These are phyloP conservation scores for Troilus luridus DNA, from an alignment of 2,888 invertebrate species.

Conservation along the genomic window DNA sequence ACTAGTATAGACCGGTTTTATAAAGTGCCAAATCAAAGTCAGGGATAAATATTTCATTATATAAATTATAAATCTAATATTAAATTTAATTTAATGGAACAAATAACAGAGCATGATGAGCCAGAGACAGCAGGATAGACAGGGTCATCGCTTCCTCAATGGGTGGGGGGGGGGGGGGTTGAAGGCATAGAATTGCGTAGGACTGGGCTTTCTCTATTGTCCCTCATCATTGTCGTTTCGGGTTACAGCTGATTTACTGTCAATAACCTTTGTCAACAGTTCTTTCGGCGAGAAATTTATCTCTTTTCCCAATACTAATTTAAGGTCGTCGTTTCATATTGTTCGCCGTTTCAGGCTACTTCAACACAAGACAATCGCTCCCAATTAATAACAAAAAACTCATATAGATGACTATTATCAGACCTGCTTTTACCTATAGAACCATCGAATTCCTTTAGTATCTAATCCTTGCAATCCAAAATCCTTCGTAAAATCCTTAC, in stretches of 20 bases:
- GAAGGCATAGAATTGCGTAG: not conserved
- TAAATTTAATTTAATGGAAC: not conserved
- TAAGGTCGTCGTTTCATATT: not conserved
- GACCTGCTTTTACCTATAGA: too few relatives aligned
- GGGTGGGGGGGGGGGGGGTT: not conserved
- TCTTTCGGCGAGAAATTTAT: not conserved
- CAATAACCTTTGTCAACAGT: not conserved
- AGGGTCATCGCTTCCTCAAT: constrained; percentile 25
- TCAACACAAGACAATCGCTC: too few relatives aligned
- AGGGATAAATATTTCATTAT: too few relatives aligned
- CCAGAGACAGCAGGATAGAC: not conserved
- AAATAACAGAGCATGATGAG: not conserved
- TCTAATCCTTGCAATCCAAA: too few relatives aligned
- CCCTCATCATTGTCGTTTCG: constrained; percentile 18
- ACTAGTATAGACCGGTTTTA: too few relatives aligned
- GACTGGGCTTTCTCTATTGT: constrained; percentile 34
- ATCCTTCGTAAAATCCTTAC: too few relatives aligned
- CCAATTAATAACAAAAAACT: too few relatives aligned
- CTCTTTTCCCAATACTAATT: not conserved
- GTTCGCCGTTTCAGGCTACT: too few relatives aligned
- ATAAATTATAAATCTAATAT: not conserved
- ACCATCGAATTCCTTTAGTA: too few relatives aligned
- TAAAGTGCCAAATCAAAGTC: too few relatives aligned
- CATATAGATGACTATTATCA: too few relatives aligned
- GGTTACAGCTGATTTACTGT: not conserved